phyloP scores from a whole-genome alignment of 2,797 vertebrate species.

The Furcifer pardalis region DNA sequence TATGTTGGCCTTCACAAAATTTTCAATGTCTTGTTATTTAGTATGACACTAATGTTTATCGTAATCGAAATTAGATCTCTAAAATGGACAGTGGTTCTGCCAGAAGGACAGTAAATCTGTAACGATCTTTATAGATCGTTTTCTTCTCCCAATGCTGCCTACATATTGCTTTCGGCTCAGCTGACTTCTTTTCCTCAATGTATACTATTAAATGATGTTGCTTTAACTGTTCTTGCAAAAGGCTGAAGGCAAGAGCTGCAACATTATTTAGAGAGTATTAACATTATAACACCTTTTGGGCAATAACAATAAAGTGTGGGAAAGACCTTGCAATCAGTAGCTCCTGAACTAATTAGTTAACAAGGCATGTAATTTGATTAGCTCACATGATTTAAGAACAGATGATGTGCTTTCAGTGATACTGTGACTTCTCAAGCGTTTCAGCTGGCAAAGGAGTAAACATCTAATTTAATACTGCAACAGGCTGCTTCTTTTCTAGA shows the following conservation, averaged over 20 bases:
- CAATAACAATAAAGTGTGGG: constrained; percentile 51
- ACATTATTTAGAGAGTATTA: constrained; percentile 35
- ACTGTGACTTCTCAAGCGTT: constrained; percentile 53
- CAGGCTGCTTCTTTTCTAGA: constrained; percentile 42
- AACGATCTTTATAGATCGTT: constrained; percentile 11
- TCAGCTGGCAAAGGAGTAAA: constrained; percentile 36
- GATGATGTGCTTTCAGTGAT: constrained; percentile 62
- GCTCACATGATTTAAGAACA: constrained; percentile 67
- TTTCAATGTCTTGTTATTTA: constrained; percentile 50
- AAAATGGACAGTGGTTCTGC: constrained; percentile 29
- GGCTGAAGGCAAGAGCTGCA: constrained; percentile 20
- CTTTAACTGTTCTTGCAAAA: constrained; percentile 13
- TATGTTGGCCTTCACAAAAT: constrained; percentile 25
- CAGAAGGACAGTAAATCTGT: neutral
- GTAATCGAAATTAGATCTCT: constrained; percentile 31
- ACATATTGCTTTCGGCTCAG: neutral
- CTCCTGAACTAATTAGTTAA: constrained; percentile 74
- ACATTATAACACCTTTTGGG: constrained; percentile 32
- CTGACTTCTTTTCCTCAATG: neutral
- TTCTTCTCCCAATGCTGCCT: neutral
- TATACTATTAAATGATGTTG: neutral
- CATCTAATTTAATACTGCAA: constrained; percentile 49
- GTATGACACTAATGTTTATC: constrained; percentile 35
- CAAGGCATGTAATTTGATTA: constrained; percentile 77
- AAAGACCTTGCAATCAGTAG: constrained; percentile 57